These are phyloP conservation scores for Apotomis turbidana DNA, from an alignment of 2,888 invertebrate genomes.

Conservation along the genomic window DNA sequence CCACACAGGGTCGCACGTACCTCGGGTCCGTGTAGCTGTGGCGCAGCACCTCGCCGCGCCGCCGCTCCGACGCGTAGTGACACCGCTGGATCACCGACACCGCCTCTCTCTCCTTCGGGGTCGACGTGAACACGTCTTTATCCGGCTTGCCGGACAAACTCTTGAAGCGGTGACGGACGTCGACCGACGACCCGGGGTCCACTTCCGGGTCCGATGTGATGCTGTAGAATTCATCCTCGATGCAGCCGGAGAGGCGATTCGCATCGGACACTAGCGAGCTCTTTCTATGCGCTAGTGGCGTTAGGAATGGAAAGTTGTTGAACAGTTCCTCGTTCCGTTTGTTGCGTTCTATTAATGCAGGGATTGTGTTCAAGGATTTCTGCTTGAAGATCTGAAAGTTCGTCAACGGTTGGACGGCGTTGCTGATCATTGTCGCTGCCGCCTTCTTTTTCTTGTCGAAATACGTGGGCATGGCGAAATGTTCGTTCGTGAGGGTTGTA, in stretches of 20 bases:
- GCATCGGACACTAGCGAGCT: conserved; percentile 69
- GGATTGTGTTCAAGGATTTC: conserved; percentile 78
- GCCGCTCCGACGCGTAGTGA: conserved; percentile 44
- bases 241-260: conserved; percentile 68
- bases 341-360: conserved; percentile 67
- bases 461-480: conserved; percentile 77
- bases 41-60: conserved; percentile 53
- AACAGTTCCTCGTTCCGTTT: conserved; percentile 76
- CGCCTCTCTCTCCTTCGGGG: conserved; percentile 55
- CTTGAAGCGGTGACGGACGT: conserved; percentile 64
- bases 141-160: conserved; percentile 62
- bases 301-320: conserved; percentile 83
- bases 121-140: conserved; percentile 60
- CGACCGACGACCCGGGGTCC: conserved; percentile 56
- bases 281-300: conserved; percentile 83
- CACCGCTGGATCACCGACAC: conserved; percentile 39
- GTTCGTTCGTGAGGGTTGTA: conserved; percentile 55
- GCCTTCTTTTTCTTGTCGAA: conserved; percentile 73
- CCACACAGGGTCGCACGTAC: conserved; percentile 58
- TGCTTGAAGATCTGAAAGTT: conserved; percentile 80
- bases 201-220: conserved; percentile 67
- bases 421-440: conserved; percentile 62
- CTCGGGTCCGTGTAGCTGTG: conserved; percentile 73
- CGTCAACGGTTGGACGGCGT: conserved; percentile 69
- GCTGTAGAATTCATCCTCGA: conserved; percentile 79